Evolutionary conservation across 2,113 vertebrate species (phyloP).

Genomic region (Pedetes capensis): DNA sequence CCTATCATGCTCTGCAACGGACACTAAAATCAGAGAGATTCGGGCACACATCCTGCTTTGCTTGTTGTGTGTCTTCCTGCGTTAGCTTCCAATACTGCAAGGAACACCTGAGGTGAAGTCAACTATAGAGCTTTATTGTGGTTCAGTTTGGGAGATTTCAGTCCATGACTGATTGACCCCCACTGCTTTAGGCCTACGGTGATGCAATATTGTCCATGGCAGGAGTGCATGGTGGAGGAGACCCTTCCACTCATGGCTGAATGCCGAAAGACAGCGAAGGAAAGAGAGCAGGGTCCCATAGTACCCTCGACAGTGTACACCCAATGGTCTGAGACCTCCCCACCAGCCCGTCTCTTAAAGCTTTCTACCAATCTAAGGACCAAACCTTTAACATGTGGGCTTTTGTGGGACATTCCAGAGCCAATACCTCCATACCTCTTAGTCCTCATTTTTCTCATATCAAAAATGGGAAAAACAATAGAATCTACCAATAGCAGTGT

Average conservation of each 20-base stretch:
- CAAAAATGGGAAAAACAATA: background rate
- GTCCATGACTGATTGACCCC: background rate
- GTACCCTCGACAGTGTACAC: background rate
- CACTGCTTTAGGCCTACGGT: background rate
- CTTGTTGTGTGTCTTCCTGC: background rate
- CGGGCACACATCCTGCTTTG: background rate
- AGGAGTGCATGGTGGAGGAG: too few species aligned
- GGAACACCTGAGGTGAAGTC: background rate
- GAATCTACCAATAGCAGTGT: too few species aligned
- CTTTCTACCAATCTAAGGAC: background rate
- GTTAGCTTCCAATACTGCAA: background rate
- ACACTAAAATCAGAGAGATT: background rate
- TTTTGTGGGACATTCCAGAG: background rate
- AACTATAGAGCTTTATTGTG: background rate
- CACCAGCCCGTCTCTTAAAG: background rate
- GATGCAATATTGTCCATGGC: background rate
- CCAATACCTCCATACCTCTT: background rate
- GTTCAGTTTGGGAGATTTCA: background rate
- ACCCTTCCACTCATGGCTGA: background rate
- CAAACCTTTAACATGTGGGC: too few species aligned
- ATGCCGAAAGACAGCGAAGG: background rate
- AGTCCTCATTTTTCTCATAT: background rate
- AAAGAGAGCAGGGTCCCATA: background rate
- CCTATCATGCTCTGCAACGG: background rate
- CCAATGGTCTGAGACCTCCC: background rate